A percentile compares a stretch with the other conserved stretches of the same genome.
phyloP scores from a whole-genome alignment of 2,797 vertebrate species.

The Heteromormyrus szaboi region DNA sequence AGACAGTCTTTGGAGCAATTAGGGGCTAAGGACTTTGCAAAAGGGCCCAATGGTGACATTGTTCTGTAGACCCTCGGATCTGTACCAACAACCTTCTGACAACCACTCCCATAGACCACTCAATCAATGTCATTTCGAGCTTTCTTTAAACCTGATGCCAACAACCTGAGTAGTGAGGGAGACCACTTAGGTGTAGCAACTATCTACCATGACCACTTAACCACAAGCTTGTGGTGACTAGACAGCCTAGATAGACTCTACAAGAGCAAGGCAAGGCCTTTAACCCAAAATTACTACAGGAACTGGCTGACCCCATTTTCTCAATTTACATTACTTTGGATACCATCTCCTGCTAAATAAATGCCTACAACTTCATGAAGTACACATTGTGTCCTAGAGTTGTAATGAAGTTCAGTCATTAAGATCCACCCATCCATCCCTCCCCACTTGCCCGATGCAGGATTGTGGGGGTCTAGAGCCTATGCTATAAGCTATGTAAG shows the following conservation, averaged over 20 bases:
- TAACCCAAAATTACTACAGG: background rate
- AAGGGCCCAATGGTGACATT: background rate
- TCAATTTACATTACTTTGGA: background rate
- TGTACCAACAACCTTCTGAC: background rate
- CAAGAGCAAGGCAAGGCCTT: background rate
- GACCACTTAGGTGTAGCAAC: background rate
- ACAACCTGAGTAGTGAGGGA: background rate
- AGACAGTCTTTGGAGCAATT: background rate
- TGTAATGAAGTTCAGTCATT: background rate
- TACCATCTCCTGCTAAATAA: background rate
- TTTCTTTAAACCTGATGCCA: background rate
- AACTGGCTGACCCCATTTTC: background rate
- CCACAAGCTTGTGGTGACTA: background rate
- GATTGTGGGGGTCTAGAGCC: background rate
- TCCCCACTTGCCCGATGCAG: background rate
- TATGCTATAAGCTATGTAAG: background rate
- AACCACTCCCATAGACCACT: background rate
- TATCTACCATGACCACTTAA: background rate
- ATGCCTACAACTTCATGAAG: background rate
- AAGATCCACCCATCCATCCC: background rate
- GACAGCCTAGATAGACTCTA: background rate
- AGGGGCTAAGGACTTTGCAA: background rate
- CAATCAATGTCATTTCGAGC: background rate
- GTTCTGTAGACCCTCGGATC: background rate
- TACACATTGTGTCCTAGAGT: background rate